Evolutionary conservation across 2,113 vertebrate species (phyloP).

Genomic region (Cochlearius cochlearius): DNA sequence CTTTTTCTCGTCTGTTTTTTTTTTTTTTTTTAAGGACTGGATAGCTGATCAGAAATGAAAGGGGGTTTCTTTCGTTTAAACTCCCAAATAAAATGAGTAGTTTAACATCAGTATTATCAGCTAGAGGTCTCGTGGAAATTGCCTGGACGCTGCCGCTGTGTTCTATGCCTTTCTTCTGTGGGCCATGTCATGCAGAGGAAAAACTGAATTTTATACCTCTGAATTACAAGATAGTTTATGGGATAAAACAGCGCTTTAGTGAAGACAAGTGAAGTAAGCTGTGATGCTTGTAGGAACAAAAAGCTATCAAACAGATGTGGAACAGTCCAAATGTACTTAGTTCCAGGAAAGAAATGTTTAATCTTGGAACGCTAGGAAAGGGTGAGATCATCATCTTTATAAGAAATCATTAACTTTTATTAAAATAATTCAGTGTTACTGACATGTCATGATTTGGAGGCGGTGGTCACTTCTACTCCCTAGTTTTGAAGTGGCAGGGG

Average conservation of each 20-base stretch:
- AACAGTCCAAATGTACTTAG: background rate
- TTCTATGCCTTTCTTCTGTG: background rate
- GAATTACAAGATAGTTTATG: background rate
- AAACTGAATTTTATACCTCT: background rate
- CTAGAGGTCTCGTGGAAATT: background rate
- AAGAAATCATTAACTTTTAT: background rate
- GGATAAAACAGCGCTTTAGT: background rate
- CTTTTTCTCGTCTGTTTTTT: background rate
- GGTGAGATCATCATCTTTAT: constrained; percentile 1
- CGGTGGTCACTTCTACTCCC: background rate
- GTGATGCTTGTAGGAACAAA: background rate
- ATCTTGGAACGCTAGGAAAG: background rate
- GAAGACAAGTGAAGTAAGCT: background rate
- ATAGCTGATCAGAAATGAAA: background rate
- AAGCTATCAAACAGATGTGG: background rate
- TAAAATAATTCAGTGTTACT: background rate
- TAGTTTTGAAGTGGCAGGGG: background rate
- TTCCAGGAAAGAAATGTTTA: constrained; percentile 42
- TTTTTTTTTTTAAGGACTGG: no score
- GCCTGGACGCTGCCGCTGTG: background rate
- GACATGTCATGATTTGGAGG: background rate
- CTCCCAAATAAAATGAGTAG: background rate
- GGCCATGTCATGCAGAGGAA: background rate
- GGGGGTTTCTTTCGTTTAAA: background rate
- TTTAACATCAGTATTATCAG: background rate